Percentiles rank a stretch among this genome's conserved stretches.
Evolutionary conservation across 2,797 vertebrate genomes (phyloP).

Genomic region (Agapornis canus): DNA sequence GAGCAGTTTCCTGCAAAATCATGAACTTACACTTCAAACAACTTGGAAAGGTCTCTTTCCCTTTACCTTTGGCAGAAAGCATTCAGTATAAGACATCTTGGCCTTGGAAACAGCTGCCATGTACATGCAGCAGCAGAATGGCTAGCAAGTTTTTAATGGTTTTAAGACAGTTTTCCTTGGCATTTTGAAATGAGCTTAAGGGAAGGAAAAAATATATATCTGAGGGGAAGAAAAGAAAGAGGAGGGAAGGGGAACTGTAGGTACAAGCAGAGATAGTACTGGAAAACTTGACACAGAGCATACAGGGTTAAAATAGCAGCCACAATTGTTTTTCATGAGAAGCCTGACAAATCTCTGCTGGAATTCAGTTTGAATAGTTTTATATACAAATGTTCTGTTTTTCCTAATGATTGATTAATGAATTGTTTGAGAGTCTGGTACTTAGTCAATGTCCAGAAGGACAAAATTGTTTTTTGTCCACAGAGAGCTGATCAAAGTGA

Average conservation of each 20-base stretch:
- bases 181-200: background rate
- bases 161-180: background rate
- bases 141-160: background rate
- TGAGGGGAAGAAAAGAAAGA: background rate
- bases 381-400: background rate
- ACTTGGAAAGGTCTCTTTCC: background rate
- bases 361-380: background rate
- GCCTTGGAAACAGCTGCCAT: constrained; percentile 32
- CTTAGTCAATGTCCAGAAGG: background rate
- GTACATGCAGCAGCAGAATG: background rate
- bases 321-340: background rate
- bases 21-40: background rate
- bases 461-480: background rate
- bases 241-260: background rate
- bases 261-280: background rate
- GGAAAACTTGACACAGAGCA: background rate
- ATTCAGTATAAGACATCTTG: background rate
- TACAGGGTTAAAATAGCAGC: background rate
- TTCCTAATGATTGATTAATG: background rate
- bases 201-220: background rate
- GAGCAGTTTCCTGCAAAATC: background rate
- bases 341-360: background rate
- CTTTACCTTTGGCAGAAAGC: background rate
- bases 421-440: background rate
- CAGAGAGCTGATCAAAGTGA: background rate